These are phyloP conservation scores for Cecidostiba fungosa DNA, from an alignment of 2,888 invertebrate genomes.

Conservation along the genomic window DNA sequence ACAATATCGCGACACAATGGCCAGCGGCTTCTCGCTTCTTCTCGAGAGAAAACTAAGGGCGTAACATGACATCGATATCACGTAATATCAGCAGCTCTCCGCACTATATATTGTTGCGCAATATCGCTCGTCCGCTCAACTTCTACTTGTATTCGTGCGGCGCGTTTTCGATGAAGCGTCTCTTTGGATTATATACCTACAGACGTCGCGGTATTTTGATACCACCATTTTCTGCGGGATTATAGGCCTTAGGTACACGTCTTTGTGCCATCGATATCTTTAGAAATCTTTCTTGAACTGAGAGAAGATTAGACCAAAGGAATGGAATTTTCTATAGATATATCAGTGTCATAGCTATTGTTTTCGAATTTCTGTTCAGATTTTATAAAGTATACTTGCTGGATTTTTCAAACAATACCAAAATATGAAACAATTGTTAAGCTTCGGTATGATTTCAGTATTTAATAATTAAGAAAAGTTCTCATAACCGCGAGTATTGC, in stretches of 20 bases:
- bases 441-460: background rate
- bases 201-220: background rate
- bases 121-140: conserved; percentile 36
- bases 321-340: too few species aligned
- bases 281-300: background rate
- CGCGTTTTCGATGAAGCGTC: background rate
- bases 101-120: conserved; percentile 18
- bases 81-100: conserved; percentile 21
- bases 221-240: background rate
- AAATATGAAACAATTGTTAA: too few species aligned
- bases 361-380: too few species aligned
- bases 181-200: conserved; percentile 1
- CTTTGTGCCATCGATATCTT: background rate
- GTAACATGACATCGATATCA: conserved; percentile 37
- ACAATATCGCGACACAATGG: background rate
- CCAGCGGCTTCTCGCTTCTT: conserved; percentile 18
- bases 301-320: background rate
- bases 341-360: too few species aligned
- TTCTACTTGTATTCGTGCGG: background rate
- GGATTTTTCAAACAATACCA: too few species aligned
- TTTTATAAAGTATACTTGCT: too few species aligned
- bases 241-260: background rate
- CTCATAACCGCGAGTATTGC: background rate
- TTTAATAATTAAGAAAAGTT: background rate
- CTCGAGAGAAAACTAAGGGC: conserved; percentile 16